These are phyloP conservation scores for Trichacis sp. DNA, from an alignment of 2,888 invertebrate species.

Conservation along the genomic window DNA sequence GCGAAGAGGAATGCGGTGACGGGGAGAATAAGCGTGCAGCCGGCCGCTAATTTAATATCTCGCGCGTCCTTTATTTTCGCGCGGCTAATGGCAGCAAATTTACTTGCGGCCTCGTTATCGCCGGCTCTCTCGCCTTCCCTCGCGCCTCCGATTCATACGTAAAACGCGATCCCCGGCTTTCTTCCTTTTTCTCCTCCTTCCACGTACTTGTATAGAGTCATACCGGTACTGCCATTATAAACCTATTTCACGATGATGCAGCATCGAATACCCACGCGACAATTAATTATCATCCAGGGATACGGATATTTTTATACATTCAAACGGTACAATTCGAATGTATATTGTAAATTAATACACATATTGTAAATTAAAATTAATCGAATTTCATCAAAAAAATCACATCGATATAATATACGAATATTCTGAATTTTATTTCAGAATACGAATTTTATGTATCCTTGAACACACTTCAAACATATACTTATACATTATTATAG, in stretches of 20 bases:
- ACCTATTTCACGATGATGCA: conserved; percentile 1
- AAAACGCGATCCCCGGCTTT: conserved; percentile 8
- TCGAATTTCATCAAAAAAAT: too few relatives aligned
- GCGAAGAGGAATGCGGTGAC: conserved; percentile 12
- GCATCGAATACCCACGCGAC: too few relatives aligned
- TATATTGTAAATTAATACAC: too few relatives aligned
- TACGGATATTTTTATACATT: too few relatives aligned
- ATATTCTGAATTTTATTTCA: too few relatives aligned
- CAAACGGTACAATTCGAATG: too few relatives aligned
- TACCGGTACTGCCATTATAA: not conserved
- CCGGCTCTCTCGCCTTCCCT: conserved; percentile 32
- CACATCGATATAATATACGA: too few relatives aligned
- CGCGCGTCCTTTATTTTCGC: conserved; percentile 64
- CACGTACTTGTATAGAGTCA: not conserved
- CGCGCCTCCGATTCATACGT: conserved; percentile 3
- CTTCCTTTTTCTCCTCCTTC: not conserved
- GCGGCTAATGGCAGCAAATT: conserved; percentile 66
- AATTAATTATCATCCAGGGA: too few relatives aligned
- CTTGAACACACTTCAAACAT: too few relatives aligned
- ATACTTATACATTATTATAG: too few relatives aligned
- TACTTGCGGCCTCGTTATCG: conserved; percentile 63
- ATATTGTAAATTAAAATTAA: too few relatives aligned
- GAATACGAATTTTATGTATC: too few relatives aligned
- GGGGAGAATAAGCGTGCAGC: conserved; percentile 45
- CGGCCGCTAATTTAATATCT: conserved; percentile 65